Conservation (phyloP, 2,888 invertebrate species). For the Parnassius orleans region DNA sequence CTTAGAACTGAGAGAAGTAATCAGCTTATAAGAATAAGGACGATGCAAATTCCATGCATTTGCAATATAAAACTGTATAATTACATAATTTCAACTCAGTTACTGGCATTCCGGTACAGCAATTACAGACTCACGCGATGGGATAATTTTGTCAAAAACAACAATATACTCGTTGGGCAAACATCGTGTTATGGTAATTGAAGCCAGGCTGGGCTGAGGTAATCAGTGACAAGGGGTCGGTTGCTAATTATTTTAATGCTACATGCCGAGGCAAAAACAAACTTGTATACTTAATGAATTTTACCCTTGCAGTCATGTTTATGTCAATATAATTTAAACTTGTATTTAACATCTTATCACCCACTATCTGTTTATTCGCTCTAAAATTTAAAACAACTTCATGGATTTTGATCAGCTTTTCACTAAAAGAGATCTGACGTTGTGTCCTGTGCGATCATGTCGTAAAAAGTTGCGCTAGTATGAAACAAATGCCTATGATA, state of each 20-base stretch:
- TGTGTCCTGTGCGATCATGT: too few relatives aligned
- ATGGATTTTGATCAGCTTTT: too few relatives aligned
- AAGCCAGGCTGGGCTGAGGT: slow-evolving; percentile 31
- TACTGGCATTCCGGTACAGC: not conserved
- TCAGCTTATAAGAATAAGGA: not conserved
- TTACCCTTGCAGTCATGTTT: slow-evolving; percentile 5
- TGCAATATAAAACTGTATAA: slow-evolving; percentile 11
- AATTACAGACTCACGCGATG: slow-evolving; percentile 25
- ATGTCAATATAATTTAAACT: slow-evolving; percentile 9
- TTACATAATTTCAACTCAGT: slow-evolving; percentile 11
- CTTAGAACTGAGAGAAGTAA: too few relatives aligned
- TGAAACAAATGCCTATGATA: too few relatives aligned
- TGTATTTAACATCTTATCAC: not conserved
- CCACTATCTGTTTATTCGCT: too few relatives aligned
- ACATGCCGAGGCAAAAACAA: slow-evolving; percentile 20
- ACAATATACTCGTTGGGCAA: slow-evolving; percentile 56
- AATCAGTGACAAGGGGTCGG: slow-evolving; percentile 19
- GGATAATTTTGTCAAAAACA: slow-evolving; percentile 42
- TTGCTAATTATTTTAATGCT: slow-evolving; percentile 23
- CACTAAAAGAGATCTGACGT: too few relatives aligned
- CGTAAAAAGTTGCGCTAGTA: too few relatives aligned
- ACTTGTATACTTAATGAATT: slow-evolving; percentile 6
- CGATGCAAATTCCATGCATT: slow-evolving; percentile 4
- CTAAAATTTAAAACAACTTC: too few relatives aligned
- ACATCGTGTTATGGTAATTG: slow-evolving; percentile 63